Evolutionary conservation across 35 echinoderm and acorn worm species (phyloP).

Genomic region (Ophioderma brevispina): DNA sequence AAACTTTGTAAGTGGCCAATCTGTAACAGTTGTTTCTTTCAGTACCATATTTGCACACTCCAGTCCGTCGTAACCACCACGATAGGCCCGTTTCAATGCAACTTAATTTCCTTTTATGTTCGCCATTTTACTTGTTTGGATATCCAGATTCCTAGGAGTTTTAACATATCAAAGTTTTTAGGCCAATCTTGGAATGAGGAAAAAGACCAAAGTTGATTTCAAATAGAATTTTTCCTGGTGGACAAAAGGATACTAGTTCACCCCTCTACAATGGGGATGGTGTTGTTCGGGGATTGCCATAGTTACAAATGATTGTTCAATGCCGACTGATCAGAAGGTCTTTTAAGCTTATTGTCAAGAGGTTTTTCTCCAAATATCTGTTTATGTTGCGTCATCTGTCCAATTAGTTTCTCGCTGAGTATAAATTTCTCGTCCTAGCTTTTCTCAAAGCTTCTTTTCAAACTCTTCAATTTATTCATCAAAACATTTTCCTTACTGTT

Average conservation of each 20-base stretch:
- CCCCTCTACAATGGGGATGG: too few relatives aligned
- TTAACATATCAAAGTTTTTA: neutral
- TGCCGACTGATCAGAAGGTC: neutral
- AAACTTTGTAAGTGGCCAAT: slow-evolving; percentile 76
- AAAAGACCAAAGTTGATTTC: neutral
- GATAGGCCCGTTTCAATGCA: slow-evolving; percentile 25
- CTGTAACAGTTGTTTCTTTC: slow-evolving; percentile 24
- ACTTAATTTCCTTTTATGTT: slow-evolving; percentile 20
- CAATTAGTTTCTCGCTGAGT: neutral
- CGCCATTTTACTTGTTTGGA: slow-evolving; percentile 40
- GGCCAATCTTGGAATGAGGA: neutral
- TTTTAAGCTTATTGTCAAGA: neutral
- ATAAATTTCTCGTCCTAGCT: neutral
- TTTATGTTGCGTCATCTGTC: neutral
- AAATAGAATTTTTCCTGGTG: too few relatives aligned
- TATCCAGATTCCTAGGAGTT: slow-evolving; percentile 45
- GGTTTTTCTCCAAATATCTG: neutral
- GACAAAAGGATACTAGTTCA: too few relatives aligned
- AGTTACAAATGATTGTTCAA: neutral
- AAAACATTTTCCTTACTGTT: neutral
- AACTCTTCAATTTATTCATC: neutral
- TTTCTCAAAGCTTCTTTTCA: neutral
- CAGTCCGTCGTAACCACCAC: slow-evolving; percentile 22
- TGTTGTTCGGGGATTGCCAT: too few relatives aligned
- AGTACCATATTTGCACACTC: slow-evolving; percentile 31